A percentile compares a stretch with the other conserved stretches of the same genome.
Conservation (phyloP, 1,140 invertebrate species). For the Conus betulinus region DNA sequence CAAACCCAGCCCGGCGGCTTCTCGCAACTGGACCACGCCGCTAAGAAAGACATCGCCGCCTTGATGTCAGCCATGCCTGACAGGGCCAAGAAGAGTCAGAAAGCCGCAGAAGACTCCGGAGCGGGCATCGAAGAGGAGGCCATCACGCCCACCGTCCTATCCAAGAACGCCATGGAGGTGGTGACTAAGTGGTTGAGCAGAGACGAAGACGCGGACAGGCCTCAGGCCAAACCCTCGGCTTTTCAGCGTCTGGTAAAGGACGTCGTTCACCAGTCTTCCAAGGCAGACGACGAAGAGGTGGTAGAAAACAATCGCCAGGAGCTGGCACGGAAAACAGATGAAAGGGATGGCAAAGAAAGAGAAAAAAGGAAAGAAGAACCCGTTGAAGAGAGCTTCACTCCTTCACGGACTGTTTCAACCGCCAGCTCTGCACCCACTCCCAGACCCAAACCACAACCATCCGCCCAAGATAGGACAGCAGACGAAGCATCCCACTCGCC, state of each 20-base stretch:
- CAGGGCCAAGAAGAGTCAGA: neutral
- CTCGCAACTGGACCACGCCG: neutral
- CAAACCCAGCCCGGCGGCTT: neutral
- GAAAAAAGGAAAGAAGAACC: neutral
- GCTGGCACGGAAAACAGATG: neutral
- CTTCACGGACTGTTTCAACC: neutral
- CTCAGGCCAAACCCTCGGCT: neutral
- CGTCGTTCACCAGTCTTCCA: neutral
- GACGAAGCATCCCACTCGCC: too few species aligned
- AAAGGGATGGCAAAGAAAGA: neutral
- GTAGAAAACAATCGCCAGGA: neutral
- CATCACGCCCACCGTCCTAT: constrained; percentile 13
- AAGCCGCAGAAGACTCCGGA: neutral
- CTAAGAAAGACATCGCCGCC: constrained; percentile 29
- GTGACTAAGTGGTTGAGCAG: constrained; percentile 23
- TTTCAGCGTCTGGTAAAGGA: neutral
- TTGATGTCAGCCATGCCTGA: constrained; percentile 16
- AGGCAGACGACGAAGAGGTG: neutral
- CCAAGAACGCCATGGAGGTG: constrained; percentile 13
- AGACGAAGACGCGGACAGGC: neutral
- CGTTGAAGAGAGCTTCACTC: neutral
- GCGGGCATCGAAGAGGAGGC: constrained; percentile 21
- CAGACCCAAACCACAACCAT: neutral
- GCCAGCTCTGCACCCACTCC: neutral
- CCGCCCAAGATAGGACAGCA: too few species aligned